Evolutionary conservation across 2,113 vertebrate genomes (phyloP), one percentile per base, ranked within the genome.

Genomic region (Bubo blakistoni): DNA sequence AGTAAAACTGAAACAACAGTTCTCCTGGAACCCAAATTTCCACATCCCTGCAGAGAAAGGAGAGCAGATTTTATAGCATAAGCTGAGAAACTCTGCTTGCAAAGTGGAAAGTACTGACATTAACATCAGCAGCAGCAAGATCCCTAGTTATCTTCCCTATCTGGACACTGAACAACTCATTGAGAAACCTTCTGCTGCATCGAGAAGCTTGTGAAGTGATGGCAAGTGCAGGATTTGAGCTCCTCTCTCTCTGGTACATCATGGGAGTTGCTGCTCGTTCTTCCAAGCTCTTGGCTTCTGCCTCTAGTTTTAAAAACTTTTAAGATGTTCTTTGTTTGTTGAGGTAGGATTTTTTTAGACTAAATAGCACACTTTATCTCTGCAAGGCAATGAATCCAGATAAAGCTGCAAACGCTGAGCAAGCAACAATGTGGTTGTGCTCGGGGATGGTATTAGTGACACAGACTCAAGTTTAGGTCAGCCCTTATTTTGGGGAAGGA

Each of bases 391-490:
- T 32, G 65, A 82, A 85, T 62, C 9, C 22, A 79, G 55, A 58
- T 54, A 81, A 92, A 38, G 11, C 63, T 42, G 13, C 72, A 81
- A 70, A 49, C 57, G 73, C 55, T 89, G 51, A 87, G 32, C 32
- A 70, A 83, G 42, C 32, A 89, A 40, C 46, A 77, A 57, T 0
- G 0, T 0, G 1, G 19, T 46, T 57, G 24, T 52, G 20, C 40
- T 71, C 2, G 0, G 5, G 16, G 26, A 54, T n/a, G 36, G 30
- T 6, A 38, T 40, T 55, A 67, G 26, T 65, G 42, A 58, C 16
- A 80, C 8, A 91, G 30, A 70, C 29, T 58, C 55, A 34, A n/a
- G 30, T 69, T 73, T 47, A 65, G 32, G n/a, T 44, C 69, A 86
- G 59, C 46, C 9, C 42, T 66, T 51, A 38, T 42, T 57, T 26